phyloP scores from a whole-genome alignment of 1,140 invertebrate genomes.

The Nebria ingens region DNA sequence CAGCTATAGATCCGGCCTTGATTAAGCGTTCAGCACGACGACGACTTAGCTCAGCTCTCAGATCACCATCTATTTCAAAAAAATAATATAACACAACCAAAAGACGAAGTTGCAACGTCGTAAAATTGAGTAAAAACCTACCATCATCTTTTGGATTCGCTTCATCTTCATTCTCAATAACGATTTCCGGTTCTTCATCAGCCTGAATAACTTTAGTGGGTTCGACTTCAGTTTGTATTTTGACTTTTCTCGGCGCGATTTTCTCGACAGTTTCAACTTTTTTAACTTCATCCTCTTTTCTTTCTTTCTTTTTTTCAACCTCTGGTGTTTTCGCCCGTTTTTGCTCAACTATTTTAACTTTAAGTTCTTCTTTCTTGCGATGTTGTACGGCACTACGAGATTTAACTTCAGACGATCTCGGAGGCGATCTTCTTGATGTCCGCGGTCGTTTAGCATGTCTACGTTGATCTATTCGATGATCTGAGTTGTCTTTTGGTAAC shows the following conservation, averaged over 20 bases:
- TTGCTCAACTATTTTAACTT: neutral
- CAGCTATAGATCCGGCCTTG: slow-evolving; percentile 17
- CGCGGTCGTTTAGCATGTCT: neutral
- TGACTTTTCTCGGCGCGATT: neutral
- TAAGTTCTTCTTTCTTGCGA: neutral
- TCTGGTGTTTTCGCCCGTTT: neutral
- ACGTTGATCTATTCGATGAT: neutral
- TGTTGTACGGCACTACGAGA: neutral
- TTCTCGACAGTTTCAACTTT: neutral
- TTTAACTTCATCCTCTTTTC: neutral
- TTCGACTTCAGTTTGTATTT: neutral
- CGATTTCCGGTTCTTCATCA: slow-evolving; percentile 1
- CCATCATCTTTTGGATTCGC: neutral
- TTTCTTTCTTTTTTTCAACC: neutral
- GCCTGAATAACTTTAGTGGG: neutral
- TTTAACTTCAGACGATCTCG: neutral
- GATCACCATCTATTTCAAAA: slow-evolving; percentile 21
- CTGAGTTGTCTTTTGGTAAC: neutral
- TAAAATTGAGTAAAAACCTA: neutral
- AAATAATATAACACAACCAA: neutral
- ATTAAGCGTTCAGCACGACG: slow-evolving; percentile 29
- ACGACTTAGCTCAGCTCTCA: slow-evolving; percentile 30
- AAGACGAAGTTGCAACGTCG: neutral
- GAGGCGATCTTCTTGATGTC: neutral
- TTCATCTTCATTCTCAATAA: neutral